Evolutionary conservation across 2,888 invertebrate genomes (phyloP).

Genomic region (Meiosimyza platycephala): DNA sequence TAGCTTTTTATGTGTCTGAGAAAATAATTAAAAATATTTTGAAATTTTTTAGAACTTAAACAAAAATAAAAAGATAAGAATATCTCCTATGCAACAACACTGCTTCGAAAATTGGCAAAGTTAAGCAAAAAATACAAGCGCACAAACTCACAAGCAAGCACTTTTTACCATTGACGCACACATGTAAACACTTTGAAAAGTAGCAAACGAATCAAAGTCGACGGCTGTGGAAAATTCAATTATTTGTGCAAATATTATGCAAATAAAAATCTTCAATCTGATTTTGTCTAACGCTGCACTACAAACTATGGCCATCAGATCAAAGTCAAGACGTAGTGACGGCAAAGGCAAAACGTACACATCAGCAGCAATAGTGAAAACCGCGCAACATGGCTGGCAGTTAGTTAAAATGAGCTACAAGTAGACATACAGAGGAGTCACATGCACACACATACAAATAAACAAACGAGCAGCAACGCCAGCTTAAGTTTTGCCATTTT

Average conservation of each 20-base stretch:
- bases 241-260: slow-evolving; percentile 64
- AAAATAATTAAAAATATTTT: too few species aligned
- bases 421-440: slow-evolving; percentile 22
- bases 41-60: too few species aligned
- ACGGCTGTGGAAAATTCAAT: slow-evolving; percentile 55
- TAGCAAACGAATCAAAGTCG: slow-evolving; percentile 1
- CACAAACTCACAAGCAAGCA: neutral
- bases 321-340: too few species aligned
- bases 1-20: too few species aligned
- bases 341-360: neutral
- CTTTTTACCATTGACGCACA: neutral
- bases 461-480: slow-evolving; percentile 14
- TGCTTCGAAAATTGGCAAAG: slow-evolving; percentile 15
- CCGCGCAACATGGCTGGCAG: slow-evolving; percentile 18
- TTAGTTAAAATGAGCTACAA: slow-evolving; percentile 24
- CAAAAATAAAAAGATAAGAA: too few species aligned
- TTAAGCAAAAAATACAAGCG: neutral
- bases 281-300: slow-evolving; percentile 41
- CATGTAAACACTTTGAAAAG: neutral
- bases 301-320: neutral
- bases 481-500: slow-evolving; percentile 10
- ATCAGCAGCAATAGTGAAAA: neutral
- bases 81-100: neutral
- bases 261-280: slow-evolving; percentile 52
- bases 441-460: slow-evolving; percentile 19